These are phyloP conservation scores for Cantharis lateralis DNA, from an alignment of 2,888 invertebrate species.

Conservation along the genomic window DNA sequence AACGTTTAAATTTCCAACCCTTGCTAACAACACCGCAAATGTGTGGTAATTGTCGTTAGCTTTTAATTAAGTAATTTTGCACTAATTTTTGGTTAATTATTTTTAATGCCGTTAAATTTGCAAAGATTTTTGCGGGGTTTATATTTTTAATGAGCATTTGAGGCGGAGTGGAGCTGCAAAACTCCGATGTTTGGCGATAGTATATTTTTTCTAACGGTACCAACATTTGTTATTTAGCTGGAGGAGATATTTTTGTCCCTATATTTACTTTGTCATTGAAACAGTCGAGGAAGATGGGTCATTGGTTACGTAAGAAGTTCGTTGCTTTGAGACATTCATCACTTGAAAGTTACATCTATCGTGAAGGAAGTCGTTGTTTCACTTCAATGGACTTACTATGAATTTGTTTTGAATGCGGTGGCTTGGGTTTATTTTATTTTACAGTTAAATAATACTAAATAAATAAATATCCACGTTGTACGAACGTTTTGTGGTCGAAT, in stretches of 20 bases:
- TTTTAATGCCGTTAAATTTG: not conserved
- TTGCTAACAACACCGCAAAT: not conserved
- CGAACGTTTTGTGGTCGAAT: not conserved
- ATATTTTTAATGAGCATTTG: not conserved
- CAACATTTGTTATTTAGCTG: not conserved
- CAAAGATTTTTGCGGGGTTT: not conserved
- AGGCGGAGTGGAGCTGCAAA: not conserved
- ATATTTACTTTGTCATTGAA: slow-evolving; percentile 34
- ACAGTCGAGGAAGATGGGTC: slow-evolving; percentile 32
- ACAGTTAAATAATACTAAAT: not conserved
- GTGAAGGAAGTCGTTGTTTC: slow-evolving; percentile 30
- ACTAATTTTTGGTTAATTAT: not conserved
- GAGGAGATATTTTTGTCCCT: slow-evolving; percentile 22
- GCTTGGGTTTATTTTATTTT: slow-evolving; percentile 1
- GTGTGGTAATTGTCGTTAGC: not conserved
- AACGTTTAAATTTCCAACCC: not conserved
- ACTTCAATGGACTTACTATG: slow-evolving; percentile 27
- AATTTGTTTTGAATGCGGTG: slow-evolving; percentile 20
- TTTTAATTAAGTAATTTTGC: not conserved
- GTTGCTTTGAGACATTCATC: slow-evolving; percentile 29
- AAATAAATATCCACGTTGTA: not conserved
- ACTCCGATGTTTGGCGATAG: not conserved
- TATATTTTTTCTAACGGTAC: not conserved
- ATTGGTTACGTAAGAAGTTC: slow-evolving; percentile 33
- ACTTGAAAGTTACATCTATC: slow-evolving; percentile 32